These are phyloP conservation scores for Diloba caeruleocephala DNA, from an alignment of 2,888 invertebrate species.

Conservation along the genomic window DNA sequence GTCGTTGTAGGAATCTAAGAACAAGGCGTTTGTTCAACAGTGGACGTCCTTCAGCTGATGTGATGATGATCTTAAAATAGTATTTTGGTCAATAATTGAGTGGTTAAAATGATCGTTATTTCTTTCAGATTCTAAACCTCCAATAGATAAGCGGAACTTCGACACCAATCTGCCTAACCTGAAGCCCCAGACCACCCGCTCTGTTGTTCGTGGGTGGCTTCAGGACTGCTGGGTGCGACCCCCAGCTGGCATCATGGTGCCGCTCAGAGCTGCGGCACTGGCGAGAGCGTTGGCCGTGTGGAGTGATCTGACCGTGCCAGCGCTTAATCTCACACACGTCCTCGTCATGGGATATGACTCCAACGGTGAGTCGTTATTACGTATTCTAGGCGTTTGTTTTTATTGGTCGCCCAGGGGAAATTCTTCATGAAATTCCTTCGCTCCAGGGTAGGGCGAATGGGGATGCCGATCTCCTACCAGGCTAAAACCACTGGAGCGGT, in stretches of 20 bases:
- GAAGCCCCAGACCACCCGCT: slow-evolving; percentile 63
- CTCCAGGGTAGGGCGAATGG: no score
- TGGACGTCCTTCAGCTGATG: no score
- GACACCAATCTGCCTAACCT: slow-evolving; percentile 45
- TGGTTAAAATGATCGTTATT: background rate
- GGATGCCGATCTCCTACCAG: no score
- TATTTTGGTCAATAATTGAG: no score
- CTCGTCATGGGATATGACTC: slow-evolving; percentile 84
- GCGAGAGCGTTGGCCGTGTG: slow-evolving; percentile 79
- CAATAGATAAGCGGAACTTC: slow-evolving; percentile 60
- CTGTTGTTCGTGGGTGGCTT: slow-evolving; percentile 77
- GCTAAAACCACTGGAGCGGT: no score
- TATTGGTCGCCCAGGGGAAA: no score
- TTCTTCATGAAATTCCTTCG: no score
- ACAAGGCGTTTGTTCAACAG: no score
- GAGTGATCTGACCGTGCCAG: slow-evolving; percentile 74
- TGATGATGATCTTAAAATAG: no score
- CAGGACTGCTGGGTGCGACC: slow-evolving; percentile 83
- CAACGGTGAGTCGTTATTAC: slow-evolving; percentile 70
- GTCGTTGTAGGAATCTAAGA: no score
- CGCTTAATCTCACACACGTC: slow-evolving; percentile 77
- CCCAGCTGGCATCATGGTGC: slow-evolving; percentile 82
- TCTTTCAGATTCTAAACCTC: slow-evolving; percentile 50
- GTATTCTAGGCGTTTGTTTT: no score
- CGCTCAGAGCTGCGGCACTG: slow-evolving; percentile 76